Base-by-base conservation (phyloP, 1,140 invertebrate genomes). In the Gonatopus flavifemur region DNA sequence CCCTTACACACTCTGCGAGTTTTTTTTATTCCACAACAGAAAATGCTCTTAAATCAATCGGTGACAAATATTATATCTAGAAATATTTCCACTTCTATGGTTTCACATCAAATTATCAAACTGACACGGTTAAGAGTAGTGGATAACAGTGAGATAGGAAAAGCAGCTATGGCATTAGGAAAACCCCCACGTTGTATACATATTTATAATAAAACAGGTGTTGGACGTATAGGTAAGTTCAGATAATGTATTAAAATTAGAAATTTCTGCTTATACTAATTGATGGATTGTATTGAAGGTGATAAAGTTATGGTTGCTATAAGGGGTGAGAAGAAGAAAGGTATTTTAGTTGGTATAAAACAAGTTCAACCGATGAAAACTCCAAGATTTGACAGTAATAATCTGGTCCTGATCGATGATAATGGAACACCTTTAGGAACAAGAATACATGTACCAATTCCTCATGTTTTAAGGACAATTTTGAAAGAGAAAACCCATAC, bases 291-390 rank as follows among this genome's bases (percentile, higher is more conserved):
- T 15, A 21, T 36, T 44, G 10, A 30, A 81, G 93, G 93, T 25
- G 93, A 95, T 67, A 88, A 84, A 83, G 88, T 99, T 8, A 67
- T 98, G 58, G 86, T 98, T n/a, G 94, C 97, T 3, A 93, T 99
- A 56, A 93, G 91, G 75, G 96, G 96, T 20, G 88, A 98, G 70
- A 98, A 96, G 83, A 96, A 94, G 69, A 95, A 95, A 76, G 97
- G 88, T 2, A 91, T 96, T 51, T 81, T 99, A 37, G 96, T 99
- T 18, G 97, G 97, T 1, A 78, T 93, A 1, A 94, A 94, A 69
- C 87, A 93, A 67, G 85, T 84, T 45, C 92, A 97, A 68, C 83
- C 84, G 46, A 70, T 87, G 3, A 89, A 91, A 72, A 81, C 96
- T 24, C 96, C 96, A 0, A 90, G 88, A 66, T 96, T 93, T 78